Base-by-base conservation (phyloP, 2,113 vertebrate species). In the Eulacestoma nigropectus region DNA sequence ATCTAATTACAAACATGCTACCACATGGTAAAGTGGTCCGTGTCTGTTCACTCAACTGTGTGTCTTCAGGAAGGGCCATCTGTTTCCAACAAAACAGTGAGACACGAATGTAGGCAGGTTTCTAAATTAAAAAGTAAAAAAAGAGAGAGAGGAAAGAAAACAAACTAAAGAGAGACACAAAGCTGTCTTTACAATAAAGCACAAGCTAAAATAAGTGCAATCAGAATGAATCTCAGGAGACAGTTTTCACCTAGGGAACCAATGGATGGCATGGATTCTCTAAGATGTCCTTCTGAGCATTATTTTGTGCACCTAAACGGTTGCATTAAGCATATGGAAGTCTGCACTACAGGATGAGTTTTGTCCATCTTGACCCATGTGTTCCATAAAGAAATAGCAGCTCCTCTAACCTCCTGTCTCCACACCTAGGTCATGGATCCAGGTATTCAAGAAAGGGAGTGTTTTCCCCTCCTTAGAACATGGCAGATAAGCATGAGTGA, bases 1-100 rank as follows among this genome's bases (percentile, higher is more conserved):
- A 93, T 96, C 96, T 96, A 65, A 95, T 97, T 95, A 93, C 96
- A 96, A 93, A 92, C 95, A 84, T 79, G 91, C 89, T 93, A 90
- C 96, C 94, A 94, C 94, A 70, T 95, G 96, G 90, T 95, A 64
- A 85, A 97, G 82, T 86, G 82, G 84, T 87, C 47, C 26, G 39
- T 96, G 91, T 93, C 91, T 95, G 93, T 83, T 96, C 96, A 81
- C 74, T 93, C 94, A 87, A 77, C 93, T 96, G 91, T 91, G 74
- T 89, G 84, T 96, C 95, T 97, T 74, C 91, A 88, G 93, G 84
- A 96, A 95, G 96, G 84, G 55, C 96, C 96, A 97, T 96, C 95
- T 97, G 95, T 94, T 97, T 95, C 84, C 72, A 95, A 19, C 87
- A 62, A 85, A 90, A 87, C 72, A 95, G 94, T 52, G 87, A 92